Evolutionary conservation across 2,113 vertebrate species (phyloP), one percentile per base, ranked within the genome.

Genomic region (Caracal caracal): DNA sequence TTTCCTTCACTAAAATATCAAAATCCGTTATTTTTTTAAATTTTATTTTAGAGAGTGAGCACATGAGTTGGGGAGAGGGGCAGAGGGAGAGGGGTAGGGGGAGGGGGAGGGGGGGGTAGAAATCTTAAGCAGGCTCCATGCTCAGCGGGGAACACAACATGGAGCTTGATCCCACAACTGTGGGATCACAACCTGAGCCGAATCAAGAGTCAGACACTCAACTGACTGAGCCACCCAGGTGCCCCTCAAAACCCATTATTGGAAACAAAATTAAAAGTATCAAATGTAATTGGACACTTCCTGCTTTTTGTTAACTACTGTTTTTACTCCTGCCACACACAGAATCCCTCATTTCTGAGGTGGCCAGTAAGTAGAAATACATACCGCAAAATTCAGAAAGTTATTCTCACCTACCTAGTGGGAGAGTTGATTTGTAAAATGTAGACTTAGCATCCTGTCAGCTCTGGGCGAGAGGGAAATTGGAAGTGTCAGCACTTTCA

Each of bases 341-440:
- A 51, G 63, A 93, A 75, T 53, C 49, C 30, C 63, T 75, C 70
- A 59, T 51, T 59, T 80, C 81, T 49, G 28, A 90, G 93, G 88
- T 59, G 65, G 81, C 75, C 65, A 82, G 37, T 13, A 92, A 96
- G 33, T n/a, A 80, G 80, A 97, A 96, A 97, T 82, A 22, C 3
- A 10, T 35, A 61, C 26, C 24, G 40, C 13, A 49, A 89, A 88
- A 84, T 56, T 33, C 51, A 37, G 83, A 71, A 91, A 47, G n/a
- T 43, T 92, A 35, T 97, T 97, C 75, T 92, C 3, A 59, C 92
- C 93, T 7, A 10, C 53, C 13, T 4, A 5, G 24, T 82, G 49
- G 66, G 78, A 84, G 0, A 2, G 93, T 66, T 71, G 73, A 96
- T 97, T 96, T 97, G 95, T 93, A 95, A 98, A 98, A 93, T 10